Evolutionary conservation across 2,888 invertebrate species (phyloP).

Genomic region (Drosophila mercatorum): DNA sequence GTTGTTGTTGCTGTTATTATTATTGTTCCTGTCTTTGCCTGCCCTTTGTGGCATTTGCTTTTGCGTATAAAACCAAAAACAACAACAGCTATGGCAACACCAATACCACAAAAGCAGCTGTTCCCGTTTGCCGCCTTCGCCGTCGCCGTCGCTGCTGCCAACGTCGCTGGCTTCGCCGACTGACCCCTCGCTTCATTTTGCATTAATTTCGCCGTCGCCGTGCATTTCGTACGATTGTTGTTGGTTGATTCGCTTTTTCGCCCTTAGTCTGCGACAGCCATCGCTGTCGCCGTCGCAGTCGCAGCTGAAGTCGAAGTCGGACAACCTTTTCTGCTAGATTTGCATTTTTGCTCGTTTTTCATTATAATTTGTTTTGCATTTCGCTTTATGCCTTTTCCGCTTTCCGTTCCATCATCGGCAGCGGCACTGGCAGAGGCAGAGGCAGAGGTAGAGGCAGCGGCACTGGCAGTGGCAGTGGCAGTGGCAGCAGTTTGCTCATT

Average conservation of each 20-base stretch:
- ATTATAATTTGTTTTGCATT: slow-evolving; percentile 52
- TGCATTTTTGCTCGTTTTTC: slow-evolving; percentile 47
- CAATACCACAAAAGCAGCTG: slow-evolving; percentile 49
- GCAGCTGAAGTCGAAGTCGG: slow-evolving; percentile 9
- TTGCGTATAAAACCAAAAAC: slow-evolving; percentile 9
- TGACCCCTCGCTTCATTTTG: slow-evolving; percentile 54
- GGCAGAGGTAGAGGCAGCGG: neutral
- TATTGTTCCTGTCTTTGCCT: slow-evolving; percentile 37
- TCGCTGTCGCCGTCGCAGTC: slow-evolving; percentile 8
- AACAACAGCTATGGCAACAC: slow-evolving; percentile 20
- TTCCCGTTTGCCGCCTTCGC: slow-evolving; percentile 40
- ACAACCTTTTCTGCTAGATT: slow-evolving; percentile 49
- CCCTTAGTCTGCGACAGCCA: slow-evolving; percentile 8
- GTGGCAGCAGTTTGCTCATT: slow-evolving; percentile 37
- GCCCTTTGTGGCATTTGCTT: slow-evolving; percentile 45
- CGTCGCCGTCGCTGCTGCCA: neutral
- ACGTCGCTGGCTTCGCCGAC: slow-evolving; percentile 16
- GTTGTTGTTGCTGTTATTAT: slow-evolving; percentile 9
- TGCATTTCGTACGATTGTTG: slow-evolving; percentile 36
- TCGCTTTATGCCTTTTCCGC: slow-evolving; percentile 49
- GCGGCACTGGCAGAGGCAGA: neutral
- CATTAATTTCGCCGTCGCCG: slow-evolving; percentile 51
- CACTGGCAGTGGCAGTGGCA: slow-evolving; percentile 1
- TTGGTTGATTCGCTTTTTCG: slow-evolving; percentile 6
- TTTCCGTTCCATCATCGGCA: slow-evolving; percentile 32